A percentile compares a stretch with the other conserved stretches of the same genome.
phyloP scores from a whole-genome alignment of 2,113 vertebrate genomes.

The Cololabis saira region DNA sequence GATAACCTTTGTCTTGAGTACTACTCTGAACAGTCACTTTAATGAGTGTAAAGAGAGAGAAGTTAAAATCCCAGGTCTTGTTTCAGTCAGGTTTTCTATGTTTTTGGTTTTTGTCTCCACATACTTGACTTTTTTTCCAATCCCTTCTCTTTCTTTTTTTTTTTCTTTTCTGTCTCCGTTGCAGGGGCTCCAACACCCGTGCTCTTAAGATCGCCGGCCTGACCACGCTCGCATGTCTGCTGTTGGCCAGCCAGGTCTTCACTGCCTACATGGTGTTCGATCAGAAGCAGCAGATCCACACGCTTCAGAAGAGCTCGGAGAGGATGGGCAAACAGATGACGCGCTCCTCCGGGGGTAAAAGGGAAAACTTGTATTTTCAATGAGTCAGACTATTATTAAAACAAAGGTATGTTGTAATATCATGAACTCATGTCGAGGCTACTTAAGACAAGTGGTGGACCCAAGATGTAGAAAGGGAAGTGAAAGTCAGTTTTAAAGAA shows the following conservation, averaged over 20 bases:
- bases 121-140: background rate
- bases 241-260: slow-evolving; percentile 90
- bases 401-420: background rate
- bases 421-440: background rate
- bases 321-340: slow-evolving; percentile 82
- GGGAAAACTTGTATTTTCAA: no score
- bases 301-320: slow-evolving; percentile 80
- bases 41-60: background rate
- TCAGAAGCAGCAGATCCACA: slow-evolving; percentile 85
- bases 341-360: slow-evolving; percentile 74
- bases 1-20: no score
- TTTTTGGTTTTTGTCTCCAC: background rate
- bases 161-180: background rate
- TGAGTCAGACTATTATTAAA: no score
- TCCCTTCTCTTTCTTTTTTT: background rate
- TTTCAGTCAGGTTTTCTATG: background rate
- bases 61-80: background rate
- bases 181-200: slow-evolving; percentile 67
- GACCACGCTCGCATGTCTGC: slow-evolving; percentile 87
- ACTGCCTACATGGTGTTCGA: slow-evolving; percentile 86
- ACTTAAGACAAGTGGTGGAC: background rate
- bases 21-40: background rate
- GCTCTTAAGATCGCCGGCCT: slow-evolving; percentile 80
- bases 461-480: slow-evolving; percentile 9
- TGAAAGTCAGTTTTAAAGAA: slow-evolving; percentile 33